Evolutionary conservation across 1,140 invertebrate species (phyloP).

Genomic region (Nilaparvata lugens): DNA sequence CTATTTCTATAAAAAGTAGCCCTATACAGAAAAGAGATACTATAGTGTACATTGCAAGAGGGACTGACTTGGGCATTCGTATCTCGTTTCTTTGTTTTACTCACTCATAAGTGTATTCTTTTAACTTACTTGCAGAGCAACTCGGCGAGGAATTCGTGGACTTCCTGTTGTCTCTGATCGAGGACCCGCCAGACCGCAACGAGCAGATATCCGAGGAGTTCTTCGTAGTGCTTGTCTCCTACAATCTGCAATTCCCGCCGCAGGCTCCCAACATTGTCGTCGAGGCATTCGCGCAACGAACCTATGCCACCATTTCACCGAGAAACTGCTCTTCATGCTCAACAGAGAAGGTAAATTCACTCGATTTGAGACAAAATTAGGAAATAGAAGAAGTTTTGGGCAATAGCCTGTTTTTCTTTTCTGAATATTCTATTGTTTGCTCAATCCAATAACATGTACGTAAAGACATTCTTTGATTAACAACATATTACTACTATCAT

Average conservation of each 20-base stretch:
- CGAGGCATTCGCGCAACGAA: constrained; percentile 55
- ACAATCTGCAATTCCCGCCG: constrained; percentile 75
- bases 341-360: constrained; percentile 80
- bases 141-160: constrained; percentile 68
- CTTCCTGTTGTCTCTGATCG: constrained; percentile 71
- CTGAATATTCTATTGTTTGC: no score
- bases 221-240: constrained; percentile 72
- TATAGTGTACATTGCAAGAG: no score
- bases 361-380: no score
- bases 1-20: no score
- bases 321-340: constrained; percentile 75
- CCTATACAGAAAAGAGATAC: no score
- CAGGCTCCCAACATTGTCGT: constrained; percentile 59
- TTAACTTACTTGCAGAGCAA: constrained; percentile 50
- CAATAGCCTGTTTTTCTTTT: no score
- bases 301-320: constrained; percentile 76
- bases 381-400: no score
- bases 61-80: no score
- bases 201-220: constrained; percentile 60
- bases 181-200: constrained; percentile 56
- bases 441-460: no score
- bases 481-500: no score
- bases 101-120: neutral
- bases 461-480: no score
- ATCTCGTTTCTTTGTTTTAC: no score